Evolutionary conservation across 2,888 invertebrate genomes (phyloP).

Genomic region (Adineta ricciae): DNA sequence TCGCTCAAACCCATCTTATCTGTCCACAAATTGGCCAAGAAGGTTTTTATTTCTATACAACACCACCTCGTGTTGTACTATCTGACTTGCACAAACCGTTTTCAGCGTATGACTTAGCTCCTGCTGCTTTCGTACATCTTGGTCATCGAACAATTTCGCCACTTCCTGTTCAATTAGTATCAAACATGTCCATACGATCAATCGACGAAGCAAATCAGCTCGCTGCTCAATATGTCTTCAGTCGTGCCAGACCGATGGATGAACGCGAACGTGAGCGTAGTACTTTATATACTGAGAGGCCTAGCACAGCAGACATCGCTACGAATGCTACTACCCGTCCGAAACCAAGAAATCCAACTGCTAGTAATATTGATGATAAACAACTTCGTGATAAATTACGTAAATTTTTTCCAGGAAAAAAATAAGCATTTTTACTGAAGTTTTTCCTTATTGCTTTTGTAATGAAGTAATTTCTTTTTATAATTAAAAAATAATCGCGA

Average conservation of each 20-base stretch:
- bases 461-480: background rate
- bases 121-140: constrained; percentile 25
- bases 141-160: background rate
- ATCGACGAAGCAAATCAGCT: background rate
- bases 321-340: background rate
- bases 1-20: constrained; percentile 63
- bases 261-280: background rate
- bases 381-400: background rate
- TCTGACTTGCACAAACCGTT: constrained; percentile 45
- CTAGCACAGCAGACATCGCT: background rate
- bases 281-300: background rate
- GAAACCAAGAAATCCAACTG: background rate
- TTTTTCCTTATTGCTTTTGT: background rate
- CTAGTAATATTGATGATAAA: background rate
- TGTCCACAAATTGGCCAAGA: constrained; percentile 63
- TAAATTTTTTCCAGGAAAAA: background rate
- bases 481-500: background rate
- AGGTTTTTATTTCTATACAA: constrained; percentile 59
- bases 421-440: background rate
- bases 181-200: background rate
- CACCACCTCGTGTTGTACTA: constrained; percentile 68
- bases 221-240: background rate
- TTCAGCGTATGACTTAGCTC: constrained; percentile 38
- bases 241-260: background rate
- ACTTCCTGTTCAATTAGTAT: background rate